A percentile compares a stretch with the other conserved stretches of the same genome.
Evolutionary conservation across 2,888 invertebrate species (phyloP).

Genomic region (Sturmia bella): DNA sequence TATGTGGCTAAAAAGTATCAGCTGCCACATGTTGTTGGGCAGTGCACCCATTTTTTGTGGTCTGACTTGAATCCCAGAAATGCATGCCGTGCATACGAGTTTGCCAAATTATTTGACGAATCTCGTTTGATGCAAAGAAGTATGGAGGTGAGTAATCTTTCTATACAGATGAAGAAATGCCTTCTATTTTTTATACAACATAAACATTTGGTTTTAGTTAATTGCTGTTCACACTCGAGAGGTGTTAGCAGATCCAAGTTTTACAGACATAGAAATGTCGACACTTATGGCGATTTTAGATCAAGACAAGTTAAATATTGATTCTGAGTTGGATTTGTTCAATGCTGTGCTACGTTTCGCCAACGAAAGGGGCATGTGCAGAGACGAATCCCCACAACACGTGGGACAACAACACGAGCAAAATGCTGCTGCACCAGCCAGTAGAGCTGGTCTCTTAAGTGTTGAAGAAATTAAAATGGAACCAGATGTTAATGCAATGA

Average conservation of each 20-base stretch:
- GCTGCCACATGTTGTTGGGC: constrained; percentile 90
- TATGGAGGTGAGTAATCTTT: constrained; percentile 85
- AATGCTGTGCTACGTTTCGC: constrained; percentile 88
- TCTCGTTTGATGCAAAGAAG: constrained; percentile 91
- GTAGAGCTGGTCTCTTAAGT: constrained; percentile 66
- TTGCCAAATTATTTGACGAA: constrained; percentile 92
- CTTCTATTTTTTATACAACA: no score
- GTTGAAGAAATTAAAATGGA: constrained; percentile 79
- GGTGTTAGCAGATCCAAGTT: constrained; percentile 88
- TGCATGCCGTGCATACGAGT: constrained; percentile 92
- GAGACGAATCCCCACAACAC: constrained; percentile 70
- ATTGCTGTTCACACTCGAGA: constrained; percentile 90
- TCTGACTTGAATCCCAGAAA: constrained; percentile 86
- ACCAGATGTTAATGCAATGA: constrained; percentile 78
- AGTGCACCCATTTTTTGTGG: constrained; percentile 92
- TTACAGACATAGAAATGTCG: constrained; percentile 89
- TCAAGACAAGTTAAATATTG: constrained; percentile 87
- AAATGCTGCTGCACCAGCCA: background rate
- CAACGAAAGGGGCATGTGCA: constrained; percentile 82
- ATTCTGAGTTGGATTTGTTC: constrained; percentile 90
- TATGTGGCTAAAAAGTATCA: constrained; percentile 95
- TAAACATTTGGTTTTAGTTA: constrained; percentile 83
- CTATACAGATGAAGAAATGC: no score
- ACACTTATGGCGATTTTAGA: constrained; percentile 90
- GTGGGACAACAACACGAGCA: constrained; percentile 14